Percentiles rank a stretch among this genome's conserved stretches.
These are phyloP conservation scores for Glossophaga mutica DNA, from an alignment of 2,797 vertebrate species.

Conservation along the genomic window DNA sequence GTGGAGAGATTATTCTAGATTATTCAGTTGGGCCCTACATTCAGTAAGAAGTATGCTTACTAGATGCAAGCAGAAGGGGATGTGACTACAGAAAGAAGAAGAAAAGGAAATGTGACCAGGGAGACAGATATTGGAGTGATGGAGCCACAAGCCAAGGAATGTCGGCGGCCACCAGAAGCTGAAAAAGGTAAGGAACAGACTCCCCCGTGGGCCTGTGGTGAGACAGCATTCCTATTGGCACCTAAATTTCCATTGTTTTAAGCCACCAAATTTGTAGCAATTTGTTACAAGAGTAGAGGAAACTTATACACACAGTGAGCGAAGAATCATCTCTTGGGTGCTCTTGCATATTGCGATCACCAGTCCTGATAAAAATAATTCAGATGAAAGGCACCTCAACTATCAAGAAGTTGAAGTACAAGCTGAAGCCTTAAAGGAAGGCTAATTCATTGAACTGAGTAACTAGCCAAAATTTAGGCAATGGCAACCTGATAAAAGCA, in stretches of 20 bases:
- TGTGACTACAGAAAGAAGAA: not conserved
- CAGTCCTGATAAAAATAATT: not conserved
- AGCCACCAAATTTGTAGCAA: not conserved
- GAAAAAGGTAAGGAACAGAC: not conserved
- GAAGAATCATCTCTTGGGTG: not conserved
- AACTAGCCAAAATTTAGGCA: not conserved
- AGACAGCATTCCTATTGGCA: not conserved
- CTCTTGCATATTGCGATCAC: not conserved
- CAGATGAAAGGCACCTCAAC: not conserved
- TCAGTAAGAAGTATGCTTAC: not conserved
- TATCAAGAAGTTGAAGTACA: not conserved
- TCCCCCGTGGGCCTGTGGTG: not conserved
- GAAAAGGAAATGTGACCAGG: not conserved
- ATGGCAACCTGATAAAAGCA: not conserved
- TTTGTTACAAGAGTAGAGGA: not conserved
- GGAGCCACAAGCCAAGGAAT: not conserved
- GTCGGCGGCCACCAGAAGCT: not conserved
- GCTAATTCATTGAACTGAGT: not conserved
- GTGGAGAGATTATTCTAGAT: not conserved
- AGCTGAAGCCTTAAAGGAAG: not conserved
- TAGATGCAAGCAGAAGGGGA: not conserved
- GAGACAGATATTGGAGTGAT: not conserved
- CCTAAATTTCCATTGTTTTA: not conserved
- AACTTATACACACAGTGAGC: not conserved
- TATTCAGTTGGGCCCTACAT: not conserved